Percentiles rank a stretch among this genome's conserved stretches.
Evolutionary conservation across 2,113 vertebrate species (phyloP).

Genomic region (Varanus salvator): DNA sequence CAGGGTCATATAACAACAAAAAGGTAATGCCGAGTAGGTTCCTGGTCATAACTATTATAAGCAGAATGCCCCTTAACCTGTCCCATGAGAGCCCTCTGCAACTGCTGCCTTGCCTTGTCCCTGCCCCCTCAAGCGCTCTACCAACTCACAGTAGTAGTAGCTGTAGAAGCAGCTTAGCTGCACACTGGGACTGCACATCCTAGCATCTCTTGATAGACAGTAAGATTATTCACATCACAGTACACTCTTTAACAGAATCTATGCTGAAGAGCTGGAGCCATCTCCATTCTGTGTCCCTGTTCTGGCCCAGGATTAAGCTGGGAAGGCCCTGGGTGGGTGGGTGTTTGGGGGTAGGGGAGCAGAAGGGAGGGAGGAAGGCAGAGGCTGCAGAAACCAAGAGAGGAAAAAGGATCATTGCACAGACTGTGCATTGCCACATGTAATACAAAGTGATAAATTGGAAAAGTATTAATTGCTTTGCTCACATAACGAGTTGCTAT

Average conservation of each 20-base stretch:
- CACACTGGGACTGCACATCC: not conserved
- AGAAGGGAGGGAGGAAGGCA: not conserved
- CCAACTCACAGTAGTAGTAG: not conserved
- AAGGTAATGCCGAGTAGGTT: no score
- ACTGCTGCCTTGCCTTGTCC: not conserved
- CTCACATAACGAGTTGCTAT: constrained; percentile 91
- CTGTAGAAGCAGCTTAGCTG: not conserved
- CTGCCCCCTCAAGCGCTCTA: not conserved
- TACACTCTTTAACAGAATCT: not conserved
- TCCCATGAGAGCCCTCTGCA: not conserved
- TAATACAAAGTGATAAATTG: not conserved
- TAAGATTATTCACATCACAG: not conserved
- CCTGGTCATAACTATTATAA: not conserved
- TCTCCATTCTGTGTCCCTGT: not conserved
- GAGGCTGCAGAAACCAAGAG: not conserved
- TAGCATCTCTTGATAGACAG: not conserved
- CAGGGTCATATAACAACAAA: no score
- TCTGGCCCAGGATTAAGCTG: not conserved
- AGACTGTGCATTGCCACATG: not conserved
- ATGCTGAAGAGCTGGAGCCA: not conserved
- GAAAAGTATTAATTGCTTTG: constrained; percentile 27
- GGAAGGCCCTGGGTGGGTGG: not conserved
- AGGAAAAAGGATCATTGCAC: not conserved
- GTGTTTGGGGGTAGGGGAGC: no score
- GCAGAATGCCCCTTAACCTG: no score